Conservation (phyloP, 1,140 invertebrate genomes). For the Manduca sexta region DNA sequence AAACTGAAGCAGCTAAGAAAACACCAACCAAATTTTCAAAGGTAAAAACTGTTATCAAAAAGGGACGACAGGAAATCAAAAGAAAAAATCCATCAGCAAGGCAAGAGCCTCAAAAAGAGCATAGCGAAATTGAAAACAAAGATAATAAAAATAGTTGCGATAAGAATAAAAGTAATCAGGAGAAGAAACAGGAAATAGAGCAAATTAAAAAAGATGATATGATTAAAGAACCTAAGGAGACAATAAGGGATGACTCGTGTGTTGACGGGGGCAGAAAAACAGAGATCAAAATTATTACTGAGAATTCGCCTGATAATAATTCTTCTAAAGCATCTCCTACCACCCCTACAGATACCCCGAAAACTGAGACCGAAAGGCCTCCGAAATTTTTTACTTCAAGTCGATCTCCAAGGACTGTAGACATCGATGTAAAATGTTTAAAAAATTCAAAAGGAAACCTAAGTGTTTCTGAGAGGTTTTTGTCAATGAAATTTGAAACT, state of each 20-base stretch:
- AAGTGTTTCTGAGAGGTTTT: conserved; percentile 58
- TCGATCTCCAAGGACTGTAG: conserved; percentile 56
- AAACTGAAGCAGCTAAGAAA: conserved; percentile 46
- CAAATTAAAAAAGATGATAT: conserved; percentile 17
- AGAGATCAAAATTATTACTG: neutral
- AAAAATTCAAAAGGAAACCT: conserved; percentile 65
- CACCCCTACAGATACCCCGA: conserved; percentile 37
- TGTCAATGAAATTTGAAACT: conserved; percentile 57
- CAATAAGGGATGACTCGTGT: conserved; percentile 18
- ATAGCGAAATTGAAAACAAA: conserved; percentile 17
- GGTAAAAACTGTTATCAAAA: conserved; percentile 45
- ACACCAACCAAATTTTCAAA: conserved; percentile 38
- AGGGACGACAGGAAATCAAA: conserved; percentile 29
- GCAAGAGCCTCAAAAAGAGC: conserved; percentile 14
- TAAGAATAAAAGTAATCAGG: conserved; percentile 1
- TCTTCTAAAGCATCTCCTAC: conserved; percentile 11
- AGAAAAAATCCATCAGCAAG: conserved; percentile 29
- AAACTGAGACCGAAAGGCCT: conserved; percentile 53
- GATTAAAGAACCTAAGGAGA: conserved; percentile 12
- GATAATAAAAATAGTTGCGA: conserved; percentile 13
- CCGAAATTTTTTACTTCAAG: conserved; percentile 65
- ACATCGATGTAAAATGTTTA: conserved; percentile 63
- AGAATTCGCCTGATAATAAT: neutral
- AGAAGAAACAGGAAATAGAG: conserved; percentile 12
- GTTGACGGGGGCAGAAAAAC: neutral